Conservation (phyloP, 2,888 invertebrate species). For the Oligia strigilis region DNA sequence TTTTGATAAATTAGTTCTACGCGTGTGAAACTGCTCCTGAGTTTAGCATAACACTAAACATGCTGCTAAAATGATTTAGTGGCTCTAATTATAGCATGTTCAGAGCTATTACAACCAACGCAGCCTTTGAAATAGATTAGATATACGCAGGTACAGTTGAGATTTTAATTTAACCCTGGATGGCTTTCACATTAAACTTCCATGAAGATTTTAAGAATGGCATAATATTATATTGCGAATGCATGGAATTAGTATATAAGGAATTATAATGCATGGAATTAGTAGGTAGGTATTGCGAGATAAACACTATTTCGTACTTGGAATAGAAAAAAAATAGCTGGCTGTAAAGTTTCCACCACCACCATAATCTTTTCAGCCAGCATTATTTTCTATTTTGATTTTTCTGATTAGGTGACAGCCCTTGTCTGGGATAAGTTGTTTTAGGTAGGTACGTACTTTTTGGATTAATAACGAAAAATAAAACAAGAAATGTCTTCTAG, state of each 20-base stretch:
- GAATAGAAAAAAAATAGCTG: neutral
- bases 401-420: neutral
- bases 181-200: neutral
- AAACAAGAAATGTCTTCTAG: neutral
- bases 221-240: neutral
- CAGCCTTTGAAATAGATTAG: constrained; percentile 12
- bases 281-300: neutral
- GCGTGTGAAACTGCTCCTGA: constrained; percentile 44
- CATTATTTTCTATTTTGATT: neutral
- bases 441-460: neutral
- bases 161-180: neutral
- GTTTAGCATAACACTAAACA: constrained; percentile 43
- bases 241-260: neutral
- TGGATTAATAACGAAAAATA: neutral
- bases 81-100: constrained; percentile 48
- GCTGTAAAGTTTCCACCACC: neutral
- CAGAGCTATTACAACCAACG: constrained; percentile 20
- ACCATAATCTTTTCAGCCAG: neutral
- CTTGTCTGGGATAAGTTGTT: neutral
- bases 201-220: neutral
- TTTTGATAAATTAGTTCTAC: constrained; percentile 45
- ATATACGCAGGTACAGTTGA: neutral
- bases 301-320: constrained; percentile 1
- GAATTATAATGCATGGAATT: neutral
- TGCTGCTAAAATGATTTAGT: constrained; percentile 51